Conservation (phyloP, 1,140 invertebrate species). For the Saccostrea glomerata region DNA sequence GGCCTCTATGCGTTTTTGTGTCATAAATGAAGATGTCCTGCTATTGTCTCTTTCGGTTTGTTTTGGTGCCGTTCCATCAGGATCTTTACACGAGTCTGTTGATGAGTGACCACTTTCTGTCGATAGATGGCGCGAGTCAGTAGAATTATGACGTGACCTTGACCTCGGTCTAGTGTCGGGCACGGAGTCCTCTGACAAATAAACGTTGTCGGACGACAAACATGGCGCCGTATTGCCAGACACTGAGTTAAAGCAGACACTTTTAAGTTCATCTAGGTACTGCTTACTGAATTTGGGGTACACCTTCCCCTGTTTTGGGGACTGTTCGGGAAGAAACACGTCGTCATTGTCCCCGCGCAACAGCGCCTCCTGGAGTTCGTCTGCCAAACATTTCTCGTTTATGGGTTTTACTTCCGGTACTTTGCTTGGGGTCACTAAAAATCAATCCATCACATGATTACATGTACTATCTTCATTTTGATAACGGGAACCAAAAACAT, state of each 20-base stretch:
- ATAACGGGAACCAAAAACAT: no score
- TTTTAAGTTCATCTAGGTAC: constrained; percentile 58
- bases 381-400: constrained; percentile 70
- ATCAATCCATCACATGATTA: no score
- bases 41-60: not conserved
- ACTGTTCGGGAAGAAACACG: constrained; percentile 49
- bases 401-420: constrained; percentile 4
- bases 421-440: not conserved
- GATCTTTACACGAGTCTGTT: not conserved
- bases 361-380: constrained; percentile 71
- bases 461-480: no score
- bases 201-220: constrained; percentile 62
- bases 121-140: not conserved
- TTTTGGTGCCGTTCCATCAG: not conserved
- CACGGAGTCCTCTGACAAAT: constrained; percentile 60
- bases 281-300: constrained; percentile 65
- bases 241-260: constrained; percentile 65
- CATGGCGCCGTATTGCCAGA: constrained; percentile 63
- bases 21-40: not conserved
- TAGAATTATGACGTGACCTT: not conserved
- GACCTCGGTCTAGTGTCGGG: constrained; percentile 25
- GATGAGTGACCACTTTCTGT: not conserved
- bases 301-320: constrained; percentile 42
- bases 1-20: not conserved
- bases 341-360: constrained; percentile 57